These are phyloP conservation scores for Pristiophorus japonicus DNA, from an alignment of 2,113 vertebrate species.

Conservation along the genomic window DNA sequence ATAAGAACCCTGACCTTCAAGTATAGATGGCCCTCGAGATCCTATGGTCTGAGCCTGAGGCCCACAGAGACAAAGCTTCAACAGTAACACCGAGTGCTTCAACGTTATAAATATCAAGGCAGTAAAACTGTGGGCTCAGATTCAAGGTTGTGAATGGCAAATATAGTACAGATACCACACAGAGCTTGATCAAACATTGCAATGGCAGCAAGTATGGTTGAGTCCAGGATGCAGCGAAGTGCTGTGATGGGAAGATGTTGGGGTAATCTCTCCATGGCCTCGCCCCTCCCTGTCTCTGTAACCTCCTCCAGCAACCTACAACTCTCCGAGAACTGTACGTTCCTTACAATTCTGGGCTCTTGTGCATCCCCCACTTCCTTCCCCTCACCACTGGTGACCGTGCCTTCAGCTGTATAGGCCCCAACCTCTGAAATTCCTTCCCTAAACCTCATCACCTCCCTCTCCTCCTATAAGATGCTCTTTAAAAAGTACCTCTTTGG, in stretches of 20 bases:
- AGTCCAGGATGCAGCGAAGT: not conserved
- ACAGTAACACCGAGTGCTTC: not conserved
- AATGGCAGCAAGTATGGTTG: not conserved
- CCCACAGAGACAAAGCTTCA: not conserved
- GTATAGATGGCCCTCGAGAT: not conserved
- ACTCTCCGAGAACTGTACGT: not conserved
- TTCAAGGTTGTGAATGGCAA: not conserved
- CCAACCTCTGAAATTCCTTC: not conserved
- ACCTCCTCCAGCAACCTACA: not conserved
- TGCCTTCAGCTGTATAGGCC: not conserved
- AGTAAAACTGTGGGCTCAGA: not conserved
- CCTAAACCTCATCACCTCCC: not conserved
- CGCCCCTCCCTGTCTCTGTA: not conserved
- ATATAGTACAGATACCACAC: too few relatives aligned
- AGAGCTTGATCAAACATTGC: not conserved
- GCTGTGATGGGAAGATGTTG: not conserved
- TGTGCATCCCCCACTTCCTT: not conserved
- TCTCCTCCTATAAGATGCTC: not conserved
- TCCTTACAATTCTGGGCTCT: not conserved
- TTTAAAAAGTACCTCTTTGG: not conserved
- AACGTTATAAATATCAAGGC: not conserved
- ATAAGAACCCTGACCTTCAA: not conserved
- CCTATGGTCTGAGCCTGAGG: not conserved
- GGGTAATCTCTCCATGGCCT: not conserved
- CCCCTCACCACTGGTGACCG: too few relatives aligned